Evolutionary conservation across 2,113 vertebrate species (phyloP).

Genomic region (Macrotis lagotis): DNA sequence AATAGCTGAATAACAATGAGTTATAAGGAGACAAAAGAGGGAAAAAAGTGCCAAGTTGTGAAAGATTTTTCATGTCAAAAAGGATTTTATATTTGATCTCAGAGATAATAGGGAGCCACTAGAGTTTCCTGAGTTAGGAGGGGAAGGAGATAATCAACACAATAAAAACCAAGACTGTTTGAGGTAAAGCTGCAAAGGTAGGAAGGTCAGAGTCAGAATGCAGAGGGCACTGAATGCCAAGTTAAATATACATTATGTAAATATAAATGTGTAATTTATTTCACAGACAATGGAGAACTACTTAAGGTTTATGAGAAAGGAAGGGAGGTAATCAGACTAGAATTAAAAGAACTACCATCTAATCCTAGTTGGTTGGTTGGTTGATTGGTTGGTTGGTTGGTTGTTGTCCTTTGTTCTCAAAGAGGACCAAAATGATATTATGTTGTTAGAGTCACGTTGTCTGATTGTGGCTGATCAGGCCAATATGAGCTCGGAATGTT

Average conservation of each 20-base stretch:
- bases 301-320: neutral
- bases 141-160: neutral
- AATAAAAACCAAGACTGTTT: neutral
- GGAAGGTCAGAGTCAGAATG: neutral
- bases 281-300: neutral
- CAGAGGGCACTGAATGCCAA: neutral
- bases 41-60: neutral
- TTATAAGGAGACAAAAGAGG: neutral
- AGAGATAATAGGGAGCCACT: neutral
- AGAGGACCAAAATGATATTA: too few species aligned
- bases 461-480: too few species aligned
- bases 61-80: neutral
- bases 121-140: neutral
- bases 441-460: too few species aligned
- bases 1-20: neutral
- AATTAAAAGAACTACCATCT: neutral
- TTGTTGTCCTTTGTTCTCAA: too few species aligned
- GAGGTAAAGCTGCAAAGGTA: neutral
- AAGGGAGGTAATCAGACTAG: neutral
- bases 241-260: neutral
- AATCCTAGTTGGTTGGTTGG: too few species aligned
- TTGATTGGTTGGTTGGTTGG: too few species aligned
- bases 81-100: neutral
- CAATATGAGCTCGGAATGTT: too few species aligned
- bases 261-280: neutral